Base-by-base conservation (phyloP, 2,797 vertebrate species). In the Catostomus latipinnis region DNA sequence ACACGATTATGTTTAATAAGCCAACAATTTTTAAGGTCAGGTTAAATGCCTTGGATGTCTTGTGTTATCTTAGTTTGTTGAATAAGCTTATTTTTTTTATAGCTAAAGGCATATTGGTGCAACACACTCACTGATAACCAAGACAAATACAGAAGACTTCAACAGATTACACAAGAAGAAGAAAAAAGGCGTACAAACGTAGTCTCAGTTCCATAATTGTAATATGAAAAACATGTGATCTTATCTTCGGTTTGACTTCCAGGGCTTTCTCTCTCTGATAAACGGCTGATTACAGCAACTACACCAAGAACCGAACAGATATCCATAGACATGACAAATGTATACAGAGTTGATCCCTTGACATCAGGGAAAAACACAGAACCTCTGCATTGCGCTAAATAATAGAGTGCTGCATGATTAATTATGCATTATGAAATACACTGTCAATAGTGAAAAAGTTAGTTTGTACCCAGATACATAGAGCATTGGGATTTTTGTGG, bases 371-470 rank as follows among this genome's bases (percentile, higher is more conserved):
- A 52, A 58, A 53, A 52, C 0, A 10, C 56, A 68, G 62, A 66
- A 75, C 50, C 66, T 34, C 65, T 1, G 46, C 57, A 81, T 61
- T 70, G 49, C 70, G 8, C 14, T 74, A 62, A 74, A 61, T 74
- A 74, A 69, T 81, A 68, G 46, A 69, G 71, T 1, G 11, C 12
- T 54, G 49, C 12, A 1, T 72, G 71, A 74, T 75, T 68, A 69
- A 74, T 74, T 81, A 74, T 61, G 65, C 71, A 75, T 69, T 53
- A 43, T 48, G 63, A 69, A 81, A 68, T 81, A n/a, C 50, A 72
- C 56, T n/a, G 72, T 74, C 57, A 61, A 61, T 49, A 14, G 11
- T 62, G 46, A 69, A 73, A 65, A 63, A 63, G 66, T 70, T 69
- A 52, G 8, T 57, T 74, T 65, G 77, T 56, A 49, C 60, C 52